phyloP scores from a whole-genome alignment of 1,140 invertebrate species.

The Agrilus planipennis region DNA sequence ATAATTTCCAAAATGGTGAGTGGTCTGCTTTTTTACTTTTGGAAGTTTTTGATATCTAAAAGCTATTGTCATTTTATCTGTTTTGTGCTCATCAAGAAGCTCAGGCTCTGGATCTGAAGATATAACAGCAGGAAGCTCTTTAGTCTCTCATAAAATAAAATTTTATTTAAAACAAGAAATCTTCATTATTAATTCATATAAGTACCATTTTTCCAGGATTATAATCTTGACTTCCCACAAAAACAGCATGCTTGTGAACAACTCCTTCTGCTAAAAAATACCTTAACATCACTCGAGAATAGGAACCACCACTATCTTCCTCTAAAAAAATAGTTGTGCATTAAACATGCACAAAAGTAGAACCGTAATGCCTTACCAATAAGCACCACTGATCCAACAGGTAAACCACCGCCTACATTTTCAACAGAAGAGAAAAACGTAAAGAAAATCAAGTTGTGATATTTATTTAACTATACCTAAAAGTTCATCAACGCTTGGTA shows the following conservation, averaged over 20 bases:
- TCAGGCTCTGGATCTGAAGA: slow-evolving; percentile 20
- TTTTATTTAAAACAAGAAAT: slow-evolving; percentile 5
- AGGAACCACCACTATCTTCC: slow-evolving; percentile 64
- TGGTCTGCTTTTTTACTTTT: slow-evolving; percentile 15
- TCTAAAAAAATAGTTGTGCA: slow-evolving; percentile 42
- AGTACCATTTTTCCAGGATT: slow-evolving; percentile 50
- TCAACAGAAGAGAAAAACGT: slow-evolving; percentile 16
- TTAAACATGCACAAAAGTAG: slow-evolving; percentile 7
- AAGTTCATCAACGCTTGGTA: slow-evolving; percentile 56
- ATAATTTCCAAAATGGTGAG: slow-evolving; percentile 50
- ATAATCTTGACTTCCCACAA: slow-evolving; percentile 59
- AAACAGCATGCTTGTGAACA: slow-evolving; percentile 53
- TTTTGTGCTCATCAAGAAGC: slow-evolving; percentile 10
- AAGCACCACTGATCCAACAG: slow-evolving; percentile 45
- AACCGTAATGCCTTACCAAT: slow-evolving; percentile 35
- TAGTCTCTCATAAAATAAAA: slow-evolving; percentile 15
- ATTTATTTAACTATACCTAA: slow-evolving; percentile 46
- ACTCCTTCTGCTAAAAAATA: slow-evolving; percentile 76
- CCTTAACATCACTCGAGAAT: slow-evolving; percentile 62
- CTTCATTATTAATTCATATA: no score
- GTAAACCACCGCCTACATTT: slow-evolving; percentile 43
- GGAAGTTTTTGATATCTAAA: slow-evolving; percentile 73
- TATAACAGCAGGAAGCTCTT: slow-evolving; percentile 36
- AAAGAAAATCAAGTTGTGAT: slow-evolving; percentile 16
- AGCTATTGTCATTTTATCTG: slow-evolving; percentile 67